Evolutionary conservation across 2,888 invertebrate genomes (phyloP), one percentile per base, ranked within the genome.

Genomic region (Parasteatoda lunata): DNA sequence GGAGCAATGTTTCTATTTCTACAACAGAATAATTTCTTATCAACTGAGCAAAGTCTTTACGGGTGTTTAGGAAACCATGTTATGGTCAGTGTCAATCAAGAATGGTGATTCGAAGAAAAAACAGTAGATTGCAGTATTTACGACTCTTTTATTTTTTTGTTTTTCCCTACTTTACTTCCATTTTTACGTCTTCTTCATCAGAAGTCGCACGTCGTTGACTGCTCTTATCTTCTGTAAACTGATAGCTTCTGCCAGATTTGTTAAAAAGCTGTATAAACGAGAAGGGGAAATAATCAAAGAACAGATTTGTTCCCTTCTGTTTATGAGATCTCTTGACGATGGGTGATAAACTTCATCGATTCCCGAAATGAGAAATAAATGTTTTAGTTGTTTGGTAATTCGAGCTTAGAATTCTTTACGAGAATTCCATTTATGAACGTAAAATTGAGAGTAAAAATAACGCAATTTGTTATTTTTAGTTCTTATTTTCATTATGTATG

Each of bases 81-180:
- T 73, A 9, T 82, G 82, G 82, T 70, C 59, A 82, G 49, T 76
- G 82, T 82, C 82, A 82, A 76, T 76, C 82, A 82, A 13, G 52
- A 59, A 59, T 48, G 51, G 76, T 64, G 59, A 70, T 70, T 76
- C 64, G 66, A 49, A 15, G 45, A 48, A 45, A 45, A 71, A 64
- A 48, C 6, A 47, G 80, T 45, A 77, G 69, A 47, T 9, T 6
- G 78, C 8, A 75, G 73, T 81, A 81, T 81, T 81, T 77, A 69
- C 64, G 66, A 65, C 30, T 30, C 30, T 30, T 30, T 30, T 30
- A 30, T 30, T 30, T 30, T n/a, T 30, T 30, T 30, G 30, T 30
- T 59, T 59, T 59, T 59, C 59, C n/a, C 59, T 4, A 59, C 59
- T 59, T 59, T 59, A 9, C 59, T 3, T 13, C n/a, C n/a, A 13